Percentiles rank a stretch among this genome's conserved stretches.
phyloP scores from a whole-genome alignment of 2,797 vertebrate species.

The Nyctibius grandis region DNA sequence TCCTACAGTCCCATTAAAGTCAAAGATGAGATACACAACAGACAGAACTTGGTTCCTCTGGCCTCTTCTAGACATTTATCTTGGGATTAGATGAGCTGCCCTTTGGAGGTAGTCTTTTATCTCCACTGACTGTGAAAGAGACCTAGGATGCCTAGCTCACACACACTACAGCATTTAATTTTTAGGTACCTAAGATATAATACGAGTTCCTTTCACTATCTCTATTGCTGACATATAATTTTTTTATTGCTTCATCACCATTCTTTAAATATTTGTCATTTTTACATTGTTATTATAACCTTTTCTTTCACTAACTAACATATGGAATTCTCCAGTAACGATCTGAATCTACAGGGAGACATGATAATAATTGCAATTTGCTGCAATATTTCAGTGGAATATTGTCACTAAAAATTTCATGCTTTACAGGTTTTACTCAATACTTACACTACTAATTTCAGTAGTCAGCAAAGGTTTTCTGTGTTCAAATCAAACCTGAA shows the following conservation, averaged over 20 bases:
- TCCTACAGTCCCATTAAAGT: not conserved
- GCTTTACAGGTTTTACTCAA: not conserved
- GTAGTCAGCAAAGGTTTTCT: not conserved
- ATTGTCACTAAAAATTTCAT: not conserved
- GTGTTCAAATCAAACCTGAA: not conserved
- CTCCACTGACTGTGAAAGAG: not conserved
- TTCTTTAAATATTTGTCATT: constrained; percentile 37
- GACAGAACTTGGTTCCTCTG: not conserved
- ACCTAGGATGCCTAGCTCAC: not conserved
- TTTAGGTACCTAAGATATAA: not conserved
- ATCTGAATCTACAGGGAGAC: not conserved
- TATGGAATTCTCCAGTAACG: not conserved
- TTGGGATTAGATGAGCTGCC: not conserved
- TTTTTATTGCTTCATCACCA: not conserved
- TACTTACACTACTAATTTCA: not conserved
- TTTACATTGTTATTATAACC: constrained; percentile 12
- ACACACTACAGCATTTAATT: not conserved
- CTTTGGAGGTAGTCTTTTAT: not conserved
- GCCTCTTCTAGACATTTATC: not conserved
- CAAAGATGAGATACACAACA: not conserved
- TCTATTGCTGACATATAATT: not conserved
- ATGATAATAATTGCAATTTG: not conserved
- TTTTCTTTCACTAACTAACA: not conserved
- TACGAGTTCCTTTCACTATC: not conserved
- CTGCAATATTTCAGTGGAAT: not conserved